phyloP scores from a whole-genome alignment of 1,140 invertebrate species.

The Episyrphus balteatus region DNA sequence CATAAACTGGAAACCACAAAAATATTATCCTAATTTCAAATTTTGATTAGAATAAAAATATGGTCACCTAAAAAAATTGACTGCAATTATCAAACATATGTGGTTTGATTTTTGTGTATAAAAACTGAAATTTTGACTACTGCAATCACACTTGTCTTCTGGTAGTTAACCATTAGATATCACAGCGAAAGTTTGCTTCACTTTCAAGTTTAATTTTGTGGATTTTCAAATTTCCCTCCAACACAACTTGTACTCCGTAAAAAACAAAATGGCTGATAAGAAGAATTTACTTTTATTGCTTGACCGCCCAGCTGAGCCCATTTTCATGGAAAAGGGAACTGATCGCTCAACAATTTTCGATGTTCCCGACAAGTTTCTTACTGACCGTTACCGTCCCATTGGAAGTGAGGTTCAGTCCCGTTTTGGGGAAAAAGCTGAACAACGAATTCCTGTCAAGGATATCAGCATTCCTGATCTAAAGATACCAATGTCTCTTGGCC shows the following conservation, averaged over 20 bases:
- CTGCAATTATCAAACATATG: too few species aligned
- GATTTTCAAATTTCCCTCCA: too few species aligned
- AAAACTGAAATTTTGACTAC: too few species aligned
- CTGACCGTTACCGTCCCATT: constrained; percentile 50
- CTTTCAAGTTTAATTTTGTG: too few species aligned
- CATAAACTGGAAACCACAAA: too few species aligned
- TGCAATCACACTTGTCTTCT: too few species aligned
- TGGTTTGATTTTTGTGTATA: too few species aligned
- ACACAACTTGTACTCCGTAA: background rate
- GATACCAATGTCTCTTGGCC: constrained; percentile 51
- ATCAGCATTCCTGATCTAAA: constrained; percentile 58
- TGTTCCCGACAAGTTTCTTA: constrained; percentile 47
- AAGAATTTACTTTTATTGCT: constrained; percentile 48
- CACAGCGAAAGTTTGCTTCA: too few species aligned
- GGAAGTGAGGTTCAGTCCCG: constrained; percentile 39
- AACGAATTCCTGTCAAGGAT: constrained; percentile 46
- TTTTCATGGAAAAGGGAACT: constrained; percentile 58
- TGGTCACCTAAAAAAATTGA: too few species aligned
- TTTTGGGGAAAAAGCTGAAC: constrained; percentile 45
- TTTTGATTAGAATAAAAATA: too few species aligned
- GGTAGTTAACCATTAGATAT: too few species aligned
- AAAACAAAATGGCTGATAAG: constrained; percentile 29
- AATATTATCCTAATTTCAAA: too few species aligned
- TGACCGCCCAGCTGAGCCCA: constrained; percentile 63
- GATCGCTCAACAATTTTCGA: constrained; percentile 44